A percentile compares a stretch with the other conserved stretches of the same genome.
These are phyloP conservation scores for Cryptoprocta ferox DNA, from an alignment of 2,797 vertebrate species.

Conservation along the genomic window DNA sequence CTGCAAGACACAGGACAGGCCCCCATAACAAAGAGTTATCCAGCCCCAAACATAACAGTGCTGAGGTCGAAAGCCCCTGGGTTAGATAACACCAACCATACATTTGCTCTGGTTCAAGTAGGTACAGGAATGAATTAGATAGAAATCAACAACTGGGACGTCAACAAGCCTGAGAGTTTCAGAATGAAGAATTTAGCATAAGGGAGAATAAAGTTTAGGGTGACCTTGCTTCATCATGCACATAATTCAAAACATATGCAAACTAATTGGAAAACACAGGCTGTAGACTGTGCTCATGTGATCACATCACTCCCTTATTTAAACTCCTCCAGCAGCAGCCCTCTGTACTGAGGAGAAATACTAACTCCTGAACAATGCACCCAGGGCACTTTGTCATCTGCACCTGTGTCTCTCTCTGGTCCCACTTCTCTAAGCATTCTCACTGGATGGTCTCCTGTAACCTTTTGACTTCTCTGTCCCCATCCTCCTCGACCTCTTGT, in stretches of 20 bases:
- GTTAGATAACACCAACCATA: background rate
- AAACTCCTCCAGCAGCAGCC: background rate
- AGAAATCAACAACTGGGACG: background rate
- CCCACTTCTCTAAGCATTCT: background rate
- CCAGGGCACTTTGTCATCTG: background rate
- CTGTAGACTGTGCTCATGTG: background rate
- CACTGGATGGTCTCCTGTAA: background rate
- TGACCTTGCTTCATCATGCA: background rate
- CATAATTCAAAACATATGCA: background rate
- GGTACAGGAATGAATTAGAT: background rate
- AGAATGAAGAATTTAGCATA: background rate
- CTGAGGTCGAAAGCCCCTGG: background rate
- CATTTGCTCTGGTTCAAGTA: background rate
- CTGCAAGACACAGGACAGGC: background rate
- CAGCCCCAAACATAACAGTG: background rate
- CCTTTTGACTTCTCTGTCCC: constrained; percentile 39
- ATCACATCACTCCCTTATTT: background rate
- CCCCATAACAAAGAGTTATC: background rate
- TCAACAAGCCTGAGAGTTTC: background rate
- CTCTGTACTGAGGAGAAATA: background rate
- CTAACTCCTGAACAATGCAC: background rate
- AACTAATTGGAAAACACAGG: constrained; percentile 37
- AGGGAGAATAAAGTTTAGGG: constrained; percentile 6
- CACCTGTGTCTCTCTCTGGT: background rate
- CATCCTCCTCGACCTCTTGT: constrained; percentile 14